Base-by-base conservation (phyloP, 1,140 invertebrate species). In the Halesus radiatus region DNA sequence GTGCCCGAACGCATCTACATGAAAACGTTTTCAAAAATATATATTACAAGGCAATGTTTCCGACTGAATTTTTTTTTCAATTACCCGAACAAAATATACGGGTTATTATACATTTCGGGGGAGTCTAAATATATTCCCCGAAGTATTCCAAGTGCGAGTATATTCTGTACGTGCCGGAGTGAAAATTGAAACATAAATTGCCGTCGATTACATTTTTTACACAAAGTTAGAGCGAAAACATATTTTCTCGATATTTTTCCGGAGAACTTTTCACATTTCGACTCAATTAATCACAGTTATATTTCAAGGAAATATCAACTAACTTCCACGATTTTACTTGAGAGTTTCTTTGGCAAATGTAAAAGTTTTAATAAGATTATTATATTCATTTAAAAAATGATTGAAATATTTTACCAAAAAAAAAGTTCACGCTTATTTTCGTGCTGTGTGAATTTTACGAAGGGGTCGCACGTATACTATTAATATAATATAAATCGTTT, bases 101-200 rank as follows among this genome's bases (percentile, higher is more conserved):
- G 68, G 70, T 77, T 74, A 45, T 45, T 45, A 45, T 23, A 72
- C 66, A 37, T 78, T 81, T 76, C 45, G 29, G 18, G 66, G 76
- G 70, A 81, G 76, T 81, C 78, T 81, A 72, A 60, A 45, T 66
- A 37, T 75, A 78, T 79, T 79, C 80, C 72, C 80, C 3, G 32
- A 77, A 73, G 76, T 81, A 81, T 76, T 81, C 80, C 58, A 66
- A 66, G 32, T 66, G 32, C 26, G 23, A 45, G 16, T 53, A 37
- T 26, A 15, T 26, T 66, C 4, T 18, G 50, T 26, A 16, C 26
- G 26, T 22, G 68, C 50, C 37, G 20, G 68, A 72, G 20, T 23
- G 45, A 72, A 20, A 53, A 53, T 53, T 18, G 50, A 52, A 72
- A 60, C n/a, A 66, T 53, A 53, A 72, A 72, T n/a, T 72, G 68